Evolutionary conservation across 1,140 invertebrate genomes (phyloP), one percentile per base, ranked within the genome.

Genomic region (Aleiodes sp.): DNA sequence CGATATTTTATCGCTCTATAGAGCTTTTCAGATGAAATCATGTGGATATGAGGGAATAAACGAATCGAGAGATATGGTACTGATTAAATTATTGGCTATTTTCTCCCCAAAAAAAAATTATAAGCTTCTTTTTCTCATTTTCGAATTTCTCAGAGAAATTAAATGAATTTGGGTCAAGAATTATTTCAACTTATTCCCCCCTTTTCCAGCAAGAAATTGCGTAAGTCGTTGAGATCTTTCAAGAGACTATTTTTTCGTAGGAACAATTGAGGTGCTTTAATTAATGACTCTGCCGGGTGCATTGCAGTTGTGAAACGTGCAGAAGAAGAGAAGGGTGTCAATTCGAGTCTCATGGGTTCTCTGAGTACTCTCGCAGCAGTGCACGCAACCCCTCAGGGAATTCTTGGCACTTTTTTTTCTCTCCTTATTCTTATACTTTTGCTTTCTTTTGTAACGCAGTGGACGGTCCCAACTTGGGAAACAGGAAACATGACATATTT

Each of bases 401-500:
- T 52, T 6, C 6, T 31, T 10, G 7, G 12, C 24, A 12, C 16
- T 31, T 59, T 57, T 57, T 57, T 31, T 59, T 59, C n/a, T 31
- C 19, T n/a, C 29, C 28, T 59, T 59, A 59, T 31, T 29, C 24
- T 29, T 29, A n/a, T 59, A 29, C 28, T 59, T 59, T 26, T 31
- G 63, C 64, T 69, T 67, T 66, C 31, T 24, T 33, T 43, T 10
- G 10, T 4, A 35, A 35, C 31, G 4, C 39, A n/a, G 16, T 43
- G 39, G 8, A 59, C 56, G 29, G n/a, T 59, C 28, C 28, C 28
- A 66, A 60, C 56, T 60, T 60, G 65, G 39, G 65, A 73, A 73
- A 75, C 82, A 81, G 82, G 80, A 83, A 84, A 69, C 74, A 73
- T 75, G 76, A 79, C 81, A 83, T 84, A 84, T 82, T 84, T 84